These are phyloP conservation scores for Smutsia gigantea DNA, from an alignment of 2,797 vertebrate genomes.

Conservation along the genomic window DNA sequence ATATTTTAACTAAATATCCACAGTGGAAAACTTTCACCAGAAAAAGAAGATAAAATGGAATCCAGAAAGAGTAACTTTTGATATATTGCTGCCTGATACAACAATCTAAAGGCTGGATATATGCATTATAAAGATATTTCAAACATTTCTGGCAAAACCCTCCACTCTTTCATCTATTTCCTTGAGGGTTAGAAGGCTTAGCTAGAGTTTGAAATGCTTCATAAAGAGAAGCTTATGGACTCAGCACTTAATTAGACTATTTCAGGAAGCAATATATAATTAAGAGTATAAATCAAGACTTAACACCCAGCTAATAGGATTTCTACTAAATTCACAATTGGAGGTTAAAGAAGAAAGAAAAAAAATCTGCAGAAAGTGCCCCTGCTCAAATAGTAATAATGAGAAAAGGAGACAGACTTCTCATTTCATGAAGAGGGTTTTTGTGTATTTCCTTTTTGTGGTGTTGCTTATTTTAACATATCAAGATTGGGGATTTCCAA, in stretches of 20 bases:
- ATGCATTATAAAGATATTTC: background rate
- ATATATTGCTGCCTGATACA: background rate
- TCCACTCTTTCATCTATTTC: background rate
- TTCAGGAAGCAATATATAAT: conserved; percentile 69
- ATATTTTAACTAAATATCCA: background rate
- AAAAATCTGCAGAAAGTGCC: background rate
- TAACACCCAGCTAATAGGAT: conserved; percentile 50
- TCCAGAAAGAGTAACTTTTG: background rate
- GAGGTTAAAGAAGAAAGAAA: background rate
- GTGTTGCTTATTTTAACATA: background rate
- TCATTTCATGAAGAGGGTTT: background rate
- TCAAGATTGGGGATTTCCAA: background rate
- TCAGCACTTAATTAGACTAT: conserved; percentile 51
- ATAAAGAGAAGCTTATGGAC: conserved; percentile 57
- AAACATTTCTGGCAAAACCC: background rate
- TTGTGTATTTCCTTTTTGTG: background rate
- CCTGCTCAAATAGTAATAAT: background rate
- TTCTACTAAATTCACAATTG: background rate
- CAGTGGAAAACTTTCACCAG: background rate
- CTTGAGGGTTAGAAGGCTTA: conserved; percentile 49
- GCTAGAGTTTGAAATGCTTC: background rate
- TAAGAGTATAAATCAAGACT: conserved; percentile 69
- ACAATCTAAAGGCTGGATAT: background rate
- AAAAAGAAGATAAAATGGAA: background rate
- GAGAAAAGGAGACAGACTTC: rapidly evolving